phyloP scores from a whole-genome alignment of 2,113 vertebrate species.

The Alosa alosa region DNA sequence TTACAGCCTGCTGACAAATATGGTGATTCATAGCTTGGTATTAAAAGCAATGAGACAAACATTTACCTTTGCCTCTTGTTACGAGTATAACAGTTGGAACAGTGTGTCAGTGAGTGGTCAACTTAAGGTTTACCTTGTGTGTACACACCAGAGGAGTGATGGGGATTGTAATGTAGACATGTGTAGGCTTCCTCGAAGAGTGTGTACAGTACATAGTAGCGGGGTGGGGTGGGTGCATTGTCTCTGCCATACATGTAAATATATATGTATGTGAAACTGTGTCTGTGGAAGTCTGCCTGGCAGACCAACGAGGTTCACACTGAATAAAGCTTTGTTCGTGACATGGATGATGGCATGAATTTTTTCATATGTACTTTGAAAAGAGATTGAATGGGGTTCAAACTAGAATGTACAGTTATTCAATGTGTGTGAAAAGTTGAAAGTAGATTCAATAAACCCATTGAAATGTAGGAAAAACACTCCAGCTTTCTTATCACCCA shows the following conservation, averaged over 20 bases:
- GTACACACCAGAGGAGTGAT: background rate
- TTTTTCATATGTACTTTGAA: background rate
- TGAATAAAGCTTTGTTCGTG: background rate
- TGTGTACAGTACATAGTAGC: background rate
- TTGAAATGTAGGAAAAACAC: background rate
- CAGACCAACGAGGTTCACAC: background rate
- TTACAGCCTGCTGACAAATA: background rate
- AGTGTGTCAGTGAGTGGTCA: background rate
- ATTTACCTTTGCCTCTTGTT: background rate
- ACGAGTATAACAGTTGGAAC: background rate
- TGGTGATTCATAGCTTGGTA: background rate
- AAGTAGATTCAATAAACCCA: background rate
- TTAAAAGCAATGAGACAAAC: constrained; percentile 1
- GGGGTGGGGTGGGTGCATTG: background rate
- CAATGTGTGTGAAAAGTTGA: background rate
- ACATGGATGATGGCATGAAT: background rate
- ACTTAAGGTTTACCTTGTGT: background rate
- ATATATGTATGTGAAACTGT: background rate
- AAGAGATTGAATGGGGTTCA: background rate
- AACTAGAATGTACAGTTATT: background rate
- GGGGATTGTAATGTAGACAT: background rate
- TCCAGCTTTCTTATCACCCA: background rate
- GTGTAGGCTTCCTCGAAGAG: background rate
- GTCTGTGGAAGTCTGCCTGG: background rate
- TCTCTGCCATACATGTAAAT: background rate